phyloP scores from a whole-genome alignment of 2,113 vertebrate species.

The Python bivittatus region DNA sequence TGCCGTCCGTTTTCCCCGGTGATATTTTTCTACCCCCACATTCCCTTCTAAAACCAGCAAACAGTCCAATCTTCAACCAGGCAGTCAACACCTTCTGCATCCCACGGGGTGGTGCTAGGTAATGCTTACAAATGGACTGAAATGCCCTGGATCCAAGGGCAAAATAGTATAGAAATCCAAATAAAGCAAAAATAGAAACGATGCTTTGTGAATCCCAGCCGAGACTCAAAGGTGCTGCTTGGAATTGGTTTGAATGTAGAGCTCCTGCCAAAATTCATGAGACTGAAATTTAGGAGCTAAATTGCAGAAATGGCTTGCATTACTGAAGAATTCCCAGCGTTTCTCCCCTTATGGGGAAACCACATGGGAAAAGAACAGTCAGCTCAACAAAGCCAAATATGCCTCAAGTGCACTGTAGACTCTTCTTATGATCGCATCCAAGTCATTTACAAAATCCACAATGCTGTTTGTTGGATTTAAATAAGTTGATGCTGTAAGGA shows the following conservation, averaged over 20 bases:
- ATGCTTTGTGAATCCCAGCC: background rate
- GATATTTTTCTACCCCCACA: background rate
- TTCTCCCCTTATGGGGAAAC: no score
- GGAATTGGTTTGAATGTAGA: background rate
- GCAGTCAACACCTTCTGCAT: no score
- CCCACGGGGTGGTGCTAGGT: background rate
- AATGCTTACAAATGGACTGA: background rate
- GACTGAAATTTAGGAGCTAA: background rate
- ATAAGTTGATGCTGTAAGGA: background rate
- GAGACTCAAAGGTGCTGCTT: background rate
- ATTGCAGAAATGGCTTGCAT: background rate
- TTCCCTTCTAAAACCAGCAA: background rate
- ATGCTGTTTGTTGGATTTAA: background rate
- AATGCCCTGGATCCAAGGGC: background rate
- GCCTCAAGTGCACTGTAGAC: no score
- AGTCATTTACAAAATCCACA: background rate
- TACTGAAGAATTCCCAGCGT: background rate
- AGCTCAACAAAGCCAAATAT: background rate
- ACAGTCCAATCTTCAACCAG: background rate
- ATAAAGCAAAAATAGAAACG: background rate
- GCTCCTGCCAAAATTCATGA: background rate
- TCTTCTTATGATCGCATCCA: background rate
- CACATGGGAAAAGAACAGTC: background rate
- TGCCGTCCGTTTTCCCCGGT: background rate
- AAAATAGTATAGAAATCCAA: background rate